Base-by-base conservation (phyloP, 2,888 invertebrate species). In the Eilema caniola region DNA sequence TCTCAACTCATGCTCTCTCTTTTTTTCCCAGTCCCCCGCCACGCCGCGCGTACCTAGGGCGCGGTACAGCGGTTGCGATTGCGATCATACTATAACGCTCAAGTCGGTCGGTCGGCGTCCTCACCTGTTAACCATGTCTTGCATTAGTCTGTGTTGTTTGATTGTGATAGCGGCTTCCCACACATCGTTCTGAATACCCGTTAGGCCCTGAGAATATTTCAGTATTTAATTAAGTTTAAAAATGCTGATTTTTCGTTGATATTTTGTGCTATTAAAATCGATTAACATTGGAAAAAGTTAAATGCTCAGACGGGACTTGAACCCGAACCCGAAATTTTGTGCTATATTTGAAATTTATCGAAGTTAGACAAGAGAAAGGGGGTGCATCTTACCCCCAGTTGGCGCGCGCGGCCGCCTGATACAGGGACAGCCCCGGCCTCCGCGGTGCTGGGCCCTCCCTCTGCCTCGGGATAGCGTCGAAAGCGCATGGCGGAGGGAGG, bases 121-220 rank as follows among this genome's bases (percentile, higher is more conserved):
- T 88, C 83, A 95, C 95, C 95, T 93, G 85, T 92, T 93, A 70
- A 95, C 95, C 84, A 96, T 92, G 76, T 96, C 96, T 75, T 96
- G 94, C 37, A 96, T 89, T 76, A 96, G 90, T 81, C 96, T 93
- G 60, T 96, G 96, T 82, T 97, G 96, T 84, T 96, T 95, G 75
- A 97, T 95, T 8, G 96, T 96, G 65, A 97, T 96, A 25, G 96
- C 92, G 16, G 97, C 97, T 85, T 97, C 97, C 96, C 97, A 97
- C 33, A 97, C 96, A 82, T 97, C 97, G 76, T 96, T 96, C 78
- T 95, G 95, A 70, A 93, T 92, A 85, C 89, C 90, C 75, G 92
- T 87, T 70, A 90, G 78, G 67, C 89, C 90, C 90, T 93, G 88
- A 83, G 83, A 83, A 81, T 85, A 83, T 79, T 62, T 63, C 75